Conservation (phyloP, 2,797 vertebrate species). For the Protosalanx chinensis region DNA sequence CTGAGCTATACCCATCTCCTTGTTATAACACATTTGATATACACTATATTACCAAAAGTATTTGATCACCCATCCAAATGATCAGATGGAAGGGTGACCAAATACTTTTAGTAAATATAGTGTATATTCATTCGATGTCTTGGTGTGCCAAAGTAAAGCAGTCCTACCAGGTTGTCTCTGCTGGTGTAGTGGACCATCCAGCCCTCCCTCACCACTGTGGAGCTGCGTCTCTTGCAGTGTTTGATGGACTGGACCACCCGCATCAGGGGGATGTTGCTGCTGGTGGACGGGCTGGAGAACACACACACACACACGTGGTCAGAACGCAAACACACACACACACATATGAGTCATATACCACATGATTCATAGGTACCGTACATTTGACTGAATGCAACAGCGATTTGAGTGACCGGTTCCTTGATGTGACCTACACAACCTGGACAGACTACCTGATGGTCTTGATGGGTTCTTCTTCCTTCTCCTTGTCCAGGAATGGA, state of each 20-base stretch:
- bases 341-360: background rate
- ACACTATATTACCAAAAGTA: too few species aligned
- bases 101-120: too few species aligned
- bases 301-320: constrained; percentile 18
- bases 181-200: constrained; percentile 86
- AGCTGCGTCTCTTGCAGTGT: constrained; percentile 82
- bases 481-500: constrained; percentile 85
- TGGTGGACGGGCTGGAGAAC: constrained; percentile 75
- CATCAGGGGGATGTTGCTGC: constrained; percentile 84
- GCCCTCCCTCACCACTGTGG: constrained; percentile 80
- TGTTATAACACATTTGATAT: too few species aligned
- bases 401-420: too few species aligned
- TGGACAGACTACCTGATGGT: constrained; percentile 82
- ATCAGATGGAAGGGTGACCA: too few species aligned
- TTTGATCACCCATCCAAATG: too few species aligned
- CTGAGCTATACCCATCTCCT: too few species aligned
- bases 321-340: constrained; percentile 12
- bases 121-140: background rate
- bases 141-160: too few species aligned
- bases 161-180: constrained; percentile 81
- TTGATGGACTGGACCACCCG: constrained; percentile 84
- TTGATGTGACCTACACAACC: background rate
- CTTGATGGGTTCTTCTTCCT: constrained; percentile 91
- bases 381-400: too few species aligned
- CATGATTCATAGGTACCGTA: background rate